phyloP scores from a whole-genome alignment of 1,140 invertebrate species.

The Parapsyche elsis region DNA sequence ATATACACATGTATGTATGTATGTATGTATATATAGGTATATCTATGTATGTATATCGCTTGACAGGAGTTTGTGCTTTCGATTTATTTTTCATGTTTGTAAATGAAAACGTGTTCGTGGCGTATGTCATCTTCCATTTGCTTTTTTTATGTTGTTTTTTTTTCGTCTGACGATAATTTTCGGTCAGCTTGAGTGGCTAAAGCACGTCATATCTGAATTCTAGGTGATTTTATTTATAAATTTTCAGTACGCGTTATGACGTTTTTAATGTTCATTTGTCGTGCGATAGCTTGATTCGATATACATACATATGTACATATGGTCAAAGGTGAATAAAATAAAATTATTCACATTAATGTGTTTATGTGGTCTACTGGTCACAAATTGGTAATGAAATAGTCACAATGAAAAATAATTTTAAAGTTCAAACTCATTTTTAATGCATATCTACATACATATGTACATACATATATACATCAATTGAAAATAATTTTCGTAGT shows the following conservation, averaged over 20 bases:
- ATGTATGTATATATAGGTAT: slow-evolving; percentile 32
- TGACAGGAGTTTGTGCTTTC: background rate
- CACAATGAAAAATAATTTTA: background rate
- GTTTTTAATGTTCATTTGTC: background rate
- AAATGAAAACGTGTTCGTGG: slow-evolving; percentile 25
- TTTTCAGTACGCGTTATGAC: background rate
- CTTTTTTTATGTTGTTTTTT: background rate
- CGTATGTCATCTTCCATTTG: slow-evolving; percentile 8
- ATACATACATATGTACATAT: background rate
- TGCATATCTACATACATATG: slow-evolving; percentile 10
- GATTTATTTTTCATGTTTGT: no score
- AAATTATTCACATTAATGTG: no score
- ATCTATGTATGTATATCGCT: slow-evolving; percentile 11
- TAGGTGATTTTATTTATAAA: background rate
- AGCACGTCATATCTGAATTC: background rate
- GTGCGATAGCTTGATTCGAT: background rate
- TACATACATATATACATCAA: slow-evolving; percentile 16
- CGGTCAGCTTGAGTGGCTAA: background rate
- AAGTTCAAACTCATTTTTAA: background rate
- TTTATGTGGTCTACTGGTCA: no score
- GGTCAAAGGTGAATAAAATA: no score
- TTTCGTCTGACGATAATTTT: background rate
- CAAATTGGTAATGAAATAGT: no score
- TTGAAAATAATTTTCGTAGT: no score
- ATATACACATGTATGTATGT: slow-evolving; percentile 17